These are phyloP conservation scores for Euleptes europaea DNA, from an alignment of 2,113 vertebrate genomes.

Conservation along the genomic window DNA sequence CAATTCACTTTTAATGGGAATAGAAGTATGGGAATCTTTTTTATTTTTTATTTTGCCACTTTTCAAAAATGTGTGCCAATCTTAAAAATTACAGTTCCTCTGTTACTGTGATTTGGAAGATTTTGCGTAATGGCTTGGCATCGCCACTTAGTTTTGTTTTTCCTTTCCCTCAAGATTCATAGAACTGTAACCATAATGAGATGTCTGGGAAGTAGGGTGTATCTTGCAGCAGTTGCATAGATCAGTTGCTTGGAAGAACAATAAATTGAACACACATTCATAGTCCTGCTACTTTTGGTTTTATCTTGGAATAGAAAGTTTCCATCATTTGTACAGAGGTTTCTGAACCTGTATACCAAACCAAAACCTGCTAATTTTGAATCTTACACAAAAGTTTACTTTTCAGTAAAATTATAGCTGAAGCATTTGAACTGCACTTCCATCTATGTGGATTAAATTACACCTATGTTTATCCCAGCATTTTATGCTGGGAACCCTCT, in stretches of 20 bases:
- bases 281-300: slow-evolving; percentile 43
- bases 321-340: slow-evolving; percentile 55
- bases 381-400: slow-evolving; percentile 65
- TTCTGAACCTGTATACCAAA: slow-evolving; percentile 55
- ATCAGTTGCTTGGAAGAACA: slow-evolving; percentile 47
- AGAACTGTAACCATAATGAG: slow-evolving; percentile 24
- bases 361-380: slow-evolving; percentile 65
- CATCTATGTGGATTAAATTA: slow-evolving; percentile 62
- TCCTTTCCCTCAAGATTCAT: slow-evolving; percentile 63
- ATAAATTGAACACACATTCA: slow-evolving; percentile 35
- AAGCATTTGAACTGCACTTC: slow-evolving; percentile 57
- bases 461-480: slow-evolving; percentile 53
- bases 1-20: slow-evolving; percentile 27
- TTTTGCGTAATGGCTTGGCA: slow-evolving; percentile 56
- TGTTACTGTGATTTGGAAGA: slow-evolving; percentile 54
- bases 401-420: slow-evolving; percentile 51
- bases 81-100: slow-evolving; percentile 59
- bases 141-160: slow-evolving; percentile 70
- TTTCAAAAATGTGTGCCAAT: slow-evolving; percentile 73
- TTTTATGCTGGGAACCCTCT: slow-evolving; percentile 55
- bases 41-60: slow-evolving; percentile 62
- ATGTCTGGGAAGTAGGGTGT: slow-evolving; percentile 17
- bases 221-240: slow-evolving; percentile 52
- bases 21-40: slow-evolving; percentile 56
- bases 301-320: slow-evolving; percentile 42